Evolutionary conservation across 1,140 invertebrate genomes (phyloP), one percentile per base, ranked within the genome.

Genomic region (Brachionus asplanchnoidis): DNA sequence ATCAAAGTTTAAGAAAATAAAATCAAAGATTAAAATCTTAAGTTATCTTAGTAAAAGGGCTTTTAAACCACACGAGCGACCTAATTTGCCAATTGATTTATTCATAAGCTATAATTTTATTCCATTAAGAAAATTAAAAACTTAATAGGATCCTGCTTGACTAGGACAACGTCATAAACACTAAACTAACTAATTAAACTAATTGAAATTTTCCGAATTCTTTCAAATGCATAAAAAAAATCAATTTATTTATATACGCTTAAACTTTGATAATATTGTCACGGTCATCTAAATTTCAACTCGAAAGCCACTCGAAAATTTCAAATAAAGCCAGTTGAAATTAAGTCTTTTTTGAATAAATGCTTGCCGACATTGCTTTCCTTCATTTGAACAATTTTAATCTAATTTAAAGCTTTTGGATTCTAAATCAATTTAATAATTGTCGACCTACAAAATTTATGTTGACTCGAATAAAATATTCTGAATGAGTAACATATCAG

Each of bases 71-170:
- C 53, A 60, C 53, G 53, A 60, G 53, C 32, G 66, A 68, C 66
- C 66, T 68, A 68, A 68, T 68, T 68, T 68, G 32, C 26, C 26
- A 28, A 68, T 68, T 68, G 26, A 68, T 68, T 40, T 42, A 73
- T 36, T 42, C 40, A 73, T 42, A 73, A 73, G n/a, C 40, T 42
- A 42, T 73, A 42, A 40, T 40, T 73, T 73, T 36, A 73, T 73
- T 73, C 68, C 68, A 73, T 73, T 73, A 73, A 73, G 68, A 73
- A 73, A 40, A 73, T 73, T 73, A 73, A 73, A 73, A 73, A 73
- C 68, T 73, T 73, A 73, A 73, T 73, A 73, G 68, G 40, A 73
- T 40, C 40, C 40, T 42, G 40, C 17, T 40, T 73, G 17, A 42
- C 17, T 73, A 20, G 17, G 14, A 40, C 36, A 14, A 42, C 36